Base-by-base conservation (phyloP, 2,888 invertebrate genomes). In the Ormyrus pomaceus region DNA sequence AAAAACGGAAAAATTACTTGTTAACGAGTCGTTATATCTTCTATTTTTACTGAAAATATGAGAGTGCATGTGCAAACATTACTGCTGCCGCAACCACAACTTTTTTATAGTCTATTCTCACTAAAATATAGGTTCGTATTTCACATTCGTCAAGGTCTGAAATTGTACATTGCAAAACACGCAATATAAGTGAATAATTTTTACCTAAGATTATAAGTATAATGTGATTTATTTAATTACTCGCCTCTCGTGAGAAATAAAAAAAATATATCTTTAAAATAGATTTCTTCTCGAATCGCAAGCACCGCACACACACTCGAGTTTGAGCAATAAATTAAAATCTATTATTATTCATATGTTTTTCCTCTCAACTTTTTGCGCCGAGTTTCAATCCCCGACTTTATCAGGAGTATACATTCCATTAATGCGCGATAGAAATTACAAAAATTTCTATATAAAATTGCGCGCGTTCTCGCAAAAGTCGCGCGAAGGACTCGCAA, bases 91-190 rank as follows among this genome's bases (percentile, higher is more conserved):
- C 72, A 80, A 80, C 76, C 72, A 72, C 76, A 76, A 71, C 72
- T 76, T 80, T 80, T 80, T 76, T 68, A 76, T 76, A 51, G 51
- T 70, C 68, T 76, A 66, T 80, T 76, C 71, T 51, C 61, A 72
- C 76, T 80, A 80, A 76, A 80, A 80, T 80, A 80, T 76, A 80
- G 76, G 76, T 80, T 80, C 76, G 76, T 68, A 72, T 76, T 76
- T 72, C 71, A 80, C 62, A 80, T 80, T 76, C 80, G 66, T 72
- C 80, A 80, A 80, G 80, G 80, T 76, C 76, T 80, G 61, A 72
- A 76, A 76, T 76, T 71, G 76, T 76, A 50, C 68, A 62, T 80
- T 80, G 80, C 80, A 76, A 80, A 80, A 80, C 66, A 66, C 74
- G 76, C 64, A 56, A 5, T 45, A 62, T 65, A 62, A 75, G 66